phyloP scores from a whole-genome alignment of 2,113 vertebrate species.

The Ursus arctos region DNA sequence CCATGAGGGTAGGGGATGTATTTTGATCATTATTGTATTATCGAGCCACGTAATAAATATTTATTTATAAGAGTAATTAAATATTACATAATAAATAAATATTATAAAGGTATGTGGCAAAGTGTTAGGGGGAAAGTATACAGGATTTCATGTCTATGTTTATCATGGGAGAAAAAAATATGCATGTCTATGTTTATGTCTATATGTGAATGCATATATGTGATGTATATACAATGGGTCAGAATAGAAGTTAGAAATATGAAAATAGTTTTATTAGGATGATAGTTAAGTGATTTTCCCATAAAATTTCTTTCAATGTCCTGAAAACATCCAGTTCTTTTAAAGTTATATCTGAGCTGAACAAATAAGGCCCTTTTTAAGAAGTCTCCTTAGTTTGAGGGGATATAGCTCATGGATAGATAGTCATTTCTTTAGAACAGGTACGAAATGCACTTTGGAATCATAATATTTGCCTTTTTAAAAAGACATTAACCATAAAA shows the following conservation, averaged over 20 bases:
- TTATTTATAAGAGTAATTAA: background rate
- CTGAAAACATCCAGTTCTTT: background rate
- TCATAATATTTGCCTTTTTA: background rate
- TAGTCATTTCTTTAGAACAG: background rate
- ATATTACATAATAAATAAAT: background rate
- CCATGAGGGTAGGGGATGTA: background rate
- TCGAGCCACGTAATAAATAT: background rate
- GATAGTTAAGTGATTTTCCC: background rate
- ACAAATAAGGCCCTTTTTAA: slow-evolving; percentile 22
- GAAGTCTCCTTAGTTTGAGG: background rate
- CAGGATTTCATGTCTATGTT: background rate
- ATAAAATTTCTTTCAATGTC: slow-evolving; percentile 22
- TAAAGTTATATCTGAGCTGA: slow-evolving; percentile 10
- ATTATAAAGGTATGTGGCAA: slow-evolving; percentile 12
- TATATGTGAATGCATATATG: background rate
- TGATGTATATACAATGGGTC: background rate
- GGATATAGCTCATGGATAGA: background rate
- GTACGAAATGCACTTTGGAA: background rate
- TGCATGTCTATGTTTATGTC: background rate
- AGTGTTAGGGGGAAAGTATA: background rate
- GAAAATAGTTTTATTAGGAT: slow-evolving; percentile 16
- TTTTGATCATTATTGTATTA: background rate
- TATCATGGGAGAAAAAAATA: slow-evolving; percentile 41
- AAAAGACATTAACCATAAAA: slow-evolving; percentile 37
- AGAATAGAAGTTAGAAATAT: slow-evolving; percentile 28